phyloP scores from a whole-genome alignment of 2,113 vertebrate species.

The Scartelaos histophorus region DNA sequence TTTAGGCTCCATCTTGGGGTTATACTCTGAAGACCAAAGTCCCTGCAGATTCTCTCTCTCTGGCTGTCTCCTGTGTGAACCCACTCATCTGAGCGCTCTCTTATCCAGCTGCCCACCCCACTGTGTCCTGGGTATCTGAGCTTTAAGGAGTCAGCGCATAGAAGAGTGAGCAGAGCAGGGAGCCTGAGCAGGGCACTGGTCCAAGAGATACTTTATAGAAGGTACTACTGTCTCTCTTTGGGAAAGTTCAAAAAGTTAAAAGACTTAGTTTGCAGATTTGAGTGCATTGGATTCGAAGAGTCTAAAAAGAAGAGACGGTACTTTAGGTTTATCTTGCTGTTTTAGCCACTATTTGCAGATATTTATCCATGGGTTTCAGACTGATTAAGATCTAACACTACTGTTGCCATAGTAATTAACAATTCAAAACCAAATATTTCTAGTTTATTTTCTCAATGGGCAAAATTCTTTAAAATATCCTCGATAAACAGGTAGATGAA shows the following conservation, averaged over 20 bases:
- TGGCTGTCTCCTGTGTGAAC: conserved; percentile 15
- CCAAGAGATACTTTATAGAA: background rate
- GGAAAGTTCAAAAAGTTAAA: background rate
- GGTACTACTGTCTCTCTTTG: background rate
- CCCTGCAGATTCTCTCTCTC: background rate
- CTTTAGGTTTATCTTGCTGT: background rate
- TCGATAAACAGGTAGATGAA: no score
- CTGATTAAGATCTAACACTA: no score
- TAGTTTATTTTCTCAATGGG: no score
- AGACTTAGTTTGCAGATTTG: no score
- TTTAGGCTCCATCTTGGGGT: background rate
- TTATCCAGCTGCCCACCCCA: conserved; percentile 19
- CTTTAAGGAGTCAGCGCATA: conserved; percentile 47
- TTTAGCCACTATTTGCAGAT: background rate
- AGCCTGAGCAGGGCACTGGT: conserved; percentile 22
- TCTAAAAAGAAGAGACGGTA: background rate
- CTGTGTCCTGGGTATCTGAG: conserved; percentile 44
- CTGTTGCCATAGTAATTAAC: no score
- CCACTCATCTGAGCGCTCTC: conserved; percentile 3
- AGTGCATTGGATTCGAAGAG: background rate
- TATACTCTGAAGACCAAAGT: conserved; percentile 2
- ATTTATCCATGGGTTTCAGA: background rate
- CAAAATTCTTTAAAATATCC: no score
- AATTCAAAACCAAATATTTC: no score
- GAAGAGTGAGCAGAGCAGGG: conserved; percentile 43